Base-by-base conservation (phyloP, 2,113 vertebrate genomes). In the Puntigrus tetrazona region DNA sequence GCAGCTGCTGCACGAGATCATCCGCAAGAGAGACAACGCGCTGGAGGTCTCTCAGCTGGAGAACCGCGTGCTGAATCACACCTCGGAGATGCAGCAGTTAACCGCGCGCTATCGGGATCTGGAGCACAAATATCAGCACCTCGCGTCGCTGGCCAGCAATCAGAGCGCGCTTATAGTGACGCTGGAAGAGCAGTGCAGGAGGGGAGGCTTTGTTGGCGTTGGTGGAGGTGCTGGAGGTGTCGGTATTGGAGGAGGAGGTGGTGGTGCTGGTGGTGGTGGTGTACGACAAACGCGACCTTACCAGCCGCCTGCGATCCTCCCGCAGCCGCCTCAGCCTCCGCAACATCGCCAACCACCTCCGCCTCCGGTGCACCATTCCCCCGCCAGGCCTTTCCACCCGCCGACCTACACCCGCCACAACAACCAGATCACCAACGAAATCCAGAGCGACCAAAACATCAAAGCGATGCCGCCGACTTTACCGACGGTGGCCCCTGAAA, bases 1-100 rank as follows among this genome's bases (percentile, higher is more conserved):
- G 96, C 96, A 97, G 91, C 91, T 97, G 70, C 89, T 96, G 78
- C 96, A 96, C 1, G 96, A 96, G 91, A 96, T 96, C 79, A 96
- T 96, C 78, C 94, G 96, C 59, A 97, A 97, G 88, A 92, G 96
- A 4, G 96, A 97, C 91, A 96, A 96, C 0, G 95, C 96, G 0
- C 92, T 97, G 45, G 96, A 97, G 89, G 93, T 96, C 74, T 96
- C 96, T n/a, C 96, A 96, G 88, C 93, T 97, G 61, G 96, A 97
- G 91, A 96, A 95, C 87, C 94, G 95, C 76, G 95, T 97, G 80
- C 89, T 96, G 20, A 97, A 97, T 89, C 96, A 97, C 93, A 97
- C 96, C 0, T 91, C 96, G 0, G 95, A 96, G 85, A 96, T 97
- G 96, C 73, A 96, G 89, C 94, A 95, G 88, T 93, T 97, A 79